Evolutionary conservation across 2,888 invertebrate species (phyloP).

Genomic region (Nemurella pictetii): DNA sequence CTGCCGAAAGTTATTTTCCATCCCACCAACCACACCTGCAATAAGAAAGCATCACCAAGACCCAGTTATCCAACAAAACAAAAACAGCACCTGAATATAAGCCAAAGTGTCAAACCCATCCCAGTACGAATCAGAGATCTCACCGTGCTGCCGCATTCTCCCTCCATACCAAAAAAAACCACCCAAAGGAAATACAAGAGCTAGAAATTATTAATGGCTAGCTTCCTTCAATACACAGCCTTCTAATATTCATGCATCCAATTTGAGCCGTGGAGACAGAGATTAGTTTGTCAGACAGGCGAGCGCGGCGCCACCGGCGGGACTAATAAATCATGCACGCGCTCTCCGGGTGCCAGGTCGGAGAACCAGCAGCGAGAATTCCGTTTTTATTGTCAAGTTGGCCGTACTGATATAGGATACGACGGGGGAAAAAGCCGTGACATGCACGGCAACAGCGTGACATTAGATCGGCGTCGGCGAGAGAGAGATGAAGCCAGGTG

Average conservation of each 20-base stretch:
- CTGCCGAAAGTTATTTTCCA: too few relatives aligned
- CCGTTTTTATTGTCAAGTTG: background rate
- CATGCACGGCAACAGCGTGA: too few relatives aligned
- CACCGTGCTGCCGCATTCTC: too few relatives aligned
- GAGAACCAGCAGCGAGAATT: background rate
- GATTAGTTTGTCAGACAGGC: constrained; percentile 5
- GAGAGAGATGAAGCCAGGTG: too few relatives aligned
- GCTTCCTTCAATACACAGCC: constrained; percentile 7
- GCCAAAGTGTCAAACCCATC: too few relatives aligned
- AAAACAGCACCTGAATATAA: too few relatives aligned
- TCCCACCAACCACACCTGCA: too few relatives aligned
- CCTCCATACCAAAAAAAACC: too few relatives aligned
- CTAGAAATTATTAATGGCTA: constrained; percentile 8
- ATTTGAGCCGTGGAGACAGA: background rate
- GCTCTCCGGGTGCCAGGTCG: background rate
- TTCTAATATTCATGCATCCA: constrained; percentile 23
- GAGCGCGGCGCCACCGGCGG: background rate
- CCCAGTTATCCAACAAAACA: too few relatives aligned
- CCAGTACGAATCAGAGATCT: too few relatives aligned
- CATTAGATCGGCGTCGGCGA: too few relatives aligned
- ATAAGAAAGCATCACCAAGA: too few relatives aligned
- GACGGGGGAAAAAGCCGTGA: background rate
- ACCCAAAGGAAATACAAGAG: background rate
- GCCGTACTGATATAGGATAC: background rate
- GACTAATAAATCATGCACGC: background rate